phyloP scores from a whole-genome alignment of 2,113 vertebrate species.

The Lynx canadensis region DNA sequence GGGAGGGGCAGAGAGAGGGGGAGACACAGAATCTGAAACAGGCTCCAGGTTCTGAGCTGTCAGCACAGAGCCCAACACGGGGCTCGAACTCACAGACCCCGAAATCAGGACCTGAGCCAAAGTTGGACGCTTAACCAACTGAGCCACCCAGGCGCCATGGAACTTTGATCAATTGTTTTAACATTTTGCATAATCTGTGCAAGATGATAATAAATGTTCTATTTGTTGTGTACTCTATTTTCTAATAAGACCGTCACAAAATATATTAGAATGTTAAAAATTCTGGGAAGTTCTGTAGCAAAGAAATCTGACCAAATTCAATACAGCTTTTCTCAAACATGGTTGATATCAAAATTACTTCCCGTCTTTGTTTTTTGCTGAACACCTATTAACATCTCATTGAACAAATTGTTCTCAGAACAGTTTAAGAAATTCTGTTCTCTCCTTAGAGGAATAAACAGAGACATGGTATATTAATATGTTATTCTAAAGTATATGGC shows the following conservation, averaged over 20 bases:
- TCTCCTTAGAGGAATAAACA: not conserved
- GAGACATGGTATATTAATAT: not conserved
- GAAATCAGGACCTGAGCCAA: too few species aligned
- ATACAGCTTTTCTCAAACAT: not conserved
- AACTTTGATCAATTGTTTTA: not conserved
- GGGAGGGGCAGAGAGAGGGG: too few species aligned
- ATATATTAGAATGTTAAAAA: conserved; percentile 28
- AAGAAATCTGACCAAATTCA: conserved; percentile 17
- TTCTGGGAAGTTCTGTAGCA: not conserved
- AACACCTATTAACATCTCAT: not conserved
- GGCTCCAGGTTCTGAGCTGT: too few species aligned
- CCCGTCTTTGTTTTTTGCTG: not conserved
- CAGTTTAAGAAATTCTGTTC: not conserved
- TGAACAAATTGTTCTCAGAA: not conserved
- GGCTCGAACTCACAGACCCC: too few species aligned
- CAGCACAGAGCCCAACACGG: too few species aligned
- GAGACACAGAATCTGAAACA: too few species aligned
- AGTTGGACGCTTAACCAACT: too few species aligned
- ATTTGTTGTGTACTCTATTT: not conserved
- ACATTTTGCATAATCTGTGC: not conserved
- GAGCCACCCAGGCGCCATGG: too few species aligned
- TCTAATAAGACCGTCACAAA: not conserved
- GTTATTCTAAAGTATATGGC: not conserved
- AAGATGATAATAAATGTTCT: conserved; percentile 7
- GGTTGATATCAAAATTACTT: conserved; percentile 21